Evolutionary conservation across 1,140 invertebrate genomes (phyloP), one percentile per base, ranked within the genome.

Genomic region (Conus betulinus): DNA sequence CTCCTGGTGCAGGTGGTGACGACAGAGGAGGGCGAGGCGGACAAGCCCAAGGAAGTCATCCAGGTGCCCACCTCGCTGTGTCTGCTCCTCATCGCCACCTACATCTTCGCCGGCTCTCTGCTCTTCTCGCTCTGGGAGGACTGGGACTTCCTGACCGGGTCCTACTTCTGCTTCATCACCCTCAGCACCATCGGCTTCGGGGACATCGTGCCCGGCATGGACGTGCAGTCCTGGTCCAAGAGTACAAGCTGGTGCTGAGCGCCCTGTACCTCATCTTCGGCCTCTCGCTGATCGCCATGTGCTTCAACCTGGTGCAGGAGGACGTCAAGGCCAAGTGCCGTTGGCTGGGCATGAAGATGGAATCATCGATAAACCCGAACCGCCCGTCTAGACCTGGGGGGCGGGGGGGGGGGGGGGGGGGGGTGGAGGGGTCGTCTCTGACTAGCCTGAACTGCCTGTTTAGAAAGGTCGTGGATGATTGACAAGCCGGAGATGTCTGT

Each of bases 201-300:
- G 1, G 98, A 99, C 95, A 98, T 99, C 94, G 98, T 99, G 0
- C 94, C 94, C 0, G 94, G 94, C 2, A 94, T 92, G 63, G 91
- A 93, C 63, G 88, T 92, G 55, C 88, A 93, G 13, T 90, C 92
- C 8, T 95, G 94, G 94, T 90, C 92, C n/a, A 88, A 91, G 92
- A 94, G 74, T 93, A 93, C 74, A 95, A 95, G 87, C 89, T 94
- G 20, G 93, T 95, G 25, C 89, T 94, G 4, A 95, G 94, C 88
- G 93, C 94, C 0, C 82, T 95, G 53, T 95, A 95, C 88, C 91
- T 95, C 27, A 97, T 99, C 96, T 96, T 99, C 85, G 99, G 99
- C 51, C 99, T 99, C 97, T 98, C 99, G 1, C 95, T 99, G 2
- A 98, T 99, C 82, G 99, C 99, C 91, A 99, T 99, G 99, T 99